Evolutionary conservation across 2,797 vertebrate species (phyloP), one percentile per base, ranked within the genome.

Genomic region (Sebastes oblongus): DNA sequence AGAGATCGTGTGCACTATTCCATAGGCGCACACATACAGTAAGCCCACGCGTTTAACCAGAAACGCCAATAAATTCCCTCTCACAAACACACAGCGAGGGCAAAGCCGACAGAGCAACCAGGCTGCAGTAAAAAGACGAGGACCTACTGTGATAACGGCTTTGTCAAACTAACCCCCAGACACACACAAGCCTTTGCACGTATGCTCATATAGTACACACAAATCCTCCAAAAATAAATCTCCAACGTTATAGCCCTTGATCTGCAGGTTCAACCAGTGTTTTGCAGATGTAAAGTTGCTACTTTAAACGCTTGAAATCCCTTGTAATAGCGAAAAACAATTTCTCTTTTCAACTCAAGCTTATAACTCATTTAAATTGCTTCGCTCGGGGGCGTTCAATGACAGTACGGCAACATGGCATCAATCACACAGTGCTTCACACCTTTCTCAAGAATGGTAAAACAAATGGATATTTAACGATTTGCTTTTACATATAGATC

Each of bases 361-460:
- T 79, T 84, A 72, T 50, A 81, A 77, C 55, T 86, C 59, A 82
- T 86, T 82, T 78, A 82, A 81, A 79, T 81, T 27, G 78, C 77
- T 83, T 73, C 77, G 78, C 88, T 84, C 20, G 58, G 75, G 84
- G 83, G 72, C 56, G 68, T 82, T 75, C 74, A 77, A 36, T 88
- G 80, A 82, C 83, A 84, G 60, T 66, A 34, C 20, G 60, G 64
- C 78, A 82, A 67, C 66, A 61, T 65, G 54, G 20, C 73, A 84
- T 92, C 90, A 83, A 91, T 89, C 90, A 87, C 66, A 70, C 6
- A 14, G 58, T 32, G 52, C 52, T 75, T 81, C 32, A 36, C 58
- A 54, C 65, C 18, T 75, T 55, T 70, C 61, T 55, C 55, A 27
- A 55, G 14, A 81, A 42, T 27, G 66, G 25, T 61, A 32, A 78